Base-by-base conservation (phyloP, 2,888 invertebrate genomes). In the Amblyjoppa fuscipennis region DNA sequence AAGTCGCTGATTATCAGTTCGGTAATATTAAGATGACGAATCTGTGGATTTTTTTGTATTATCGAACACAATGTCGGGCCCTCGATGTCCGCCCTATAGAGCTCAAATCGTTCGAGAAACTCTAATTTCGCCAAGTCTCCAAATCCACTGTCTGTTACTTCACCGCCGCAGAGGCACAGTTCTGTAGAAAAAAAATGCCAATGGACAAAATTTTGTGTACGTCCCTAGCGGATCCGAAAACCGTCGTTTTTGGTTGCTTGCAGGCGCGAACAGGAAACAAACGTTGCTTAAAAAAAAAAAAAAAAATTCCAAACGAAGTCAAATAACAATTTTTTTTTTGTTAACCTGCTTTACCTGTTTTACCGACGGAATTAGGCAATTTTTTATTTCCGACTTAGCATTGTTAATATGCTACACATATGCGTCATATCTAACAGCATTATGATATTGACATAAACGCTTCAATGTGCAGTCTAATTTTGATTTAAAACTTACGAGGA, bases 151-250 rank as follows among this genome's bases (percentile, higher is more conserved):
- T 96, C 95, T 0, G 95, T 95, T 69, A 96, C 94, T 28, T 95
- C 95, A 87, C 97, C 97, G 85, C 97, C 97, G 20, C 97, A 96
- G 7, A 98, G 94, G 88, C 97, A 96, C 83, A 98, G 94, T 93
- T 98, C 98, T 98, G 94, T 56, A 25, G 7, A 75, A n/a, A 75
- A n/a, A n/a, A 11, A 56, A 56, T 9, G 20, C 1, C 2, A 56
- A 25, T 25, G 11, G 9, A 25, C 56, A 25, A 56, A 25, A 41
- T 5, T 41, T 41, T 41, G 11, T 11, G 2, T 2, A 41, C 11
- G 2, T 41, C 11, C 41, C 41, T 3, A 41, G 41, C 41, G 11
- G 11, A 41, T 41, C 41, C 3, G 11, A 41, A 9, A 53, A 28
- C 56, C 64, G 41, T 11, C 11, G 11, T 3, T 41, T 41, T 41